These are phyloP conservation scores for Julus scanicus DNA, from an alignment of 2,888 invertebrate genomes.

Conservation along the genomic window DNA sequence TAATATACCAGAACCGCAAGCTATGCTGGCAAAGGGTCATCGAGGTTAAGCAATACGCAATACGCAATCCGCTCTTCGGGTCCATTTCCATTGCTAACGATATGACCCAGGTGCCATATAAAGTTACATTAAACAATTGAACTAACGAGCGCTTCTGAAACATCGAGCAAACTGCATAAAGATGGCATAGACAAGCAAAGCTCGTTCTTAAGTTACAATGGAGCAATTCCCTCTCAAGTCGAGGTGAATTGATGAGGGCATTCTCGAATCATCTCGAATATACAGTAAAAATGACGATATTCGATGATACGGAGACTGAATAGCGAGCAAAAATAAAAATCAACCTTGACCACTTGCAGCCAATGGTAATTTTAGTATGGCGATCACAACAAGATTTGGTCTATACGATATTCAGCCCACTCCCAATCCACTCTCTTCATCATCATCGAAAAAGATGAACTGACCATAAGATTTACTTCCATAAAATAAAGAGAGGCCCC, in stretches of 20 bases:
- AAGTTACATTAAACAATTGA: conserved; percentile 47
- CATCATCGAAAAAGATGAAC: conserved; percentile 14
- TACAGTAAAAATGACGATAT: neutral
- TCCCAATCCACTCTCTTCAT: neutral
- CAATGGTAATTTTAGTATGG: conserved; percentile 31
- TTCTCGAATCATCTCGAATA: conserved; percentile 1
- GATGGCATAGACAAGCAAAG: neutral
- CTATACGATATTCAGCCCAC: conserved; percentile 8
- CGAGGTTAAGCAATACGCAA: neutral
- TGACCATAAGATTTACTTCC: neutral
- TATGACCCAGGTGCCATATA: conserved; percentile 45
- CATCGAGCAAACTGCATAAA: neutral
- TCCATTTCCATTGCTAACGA: conserved; percentile 45
- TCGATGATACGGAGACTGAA: neutral
- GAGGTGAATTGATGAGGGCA: conserved; percentile 40
- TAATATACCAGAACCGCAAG: neutral
- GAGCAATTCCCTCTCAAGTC: neutral
- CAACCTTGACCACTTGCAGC: neutral
- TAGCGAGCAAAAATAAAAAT: neutral
- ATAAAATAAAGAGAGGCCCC: neutral
- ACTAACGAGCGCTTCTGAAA: conserved; percentile 35
- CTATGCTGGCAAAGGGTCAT: neutral
- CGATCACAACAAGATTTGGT: conserved; percentile 28
- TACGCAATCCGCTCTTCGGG: neutral
- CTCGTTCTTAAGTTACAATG: conserved; percentile 3